These are phyloP conservation scores for Plectus sambesii DNA, from an alignment of 1,140 invertebrate genomes.

Conservation along the genomic window DNA sequence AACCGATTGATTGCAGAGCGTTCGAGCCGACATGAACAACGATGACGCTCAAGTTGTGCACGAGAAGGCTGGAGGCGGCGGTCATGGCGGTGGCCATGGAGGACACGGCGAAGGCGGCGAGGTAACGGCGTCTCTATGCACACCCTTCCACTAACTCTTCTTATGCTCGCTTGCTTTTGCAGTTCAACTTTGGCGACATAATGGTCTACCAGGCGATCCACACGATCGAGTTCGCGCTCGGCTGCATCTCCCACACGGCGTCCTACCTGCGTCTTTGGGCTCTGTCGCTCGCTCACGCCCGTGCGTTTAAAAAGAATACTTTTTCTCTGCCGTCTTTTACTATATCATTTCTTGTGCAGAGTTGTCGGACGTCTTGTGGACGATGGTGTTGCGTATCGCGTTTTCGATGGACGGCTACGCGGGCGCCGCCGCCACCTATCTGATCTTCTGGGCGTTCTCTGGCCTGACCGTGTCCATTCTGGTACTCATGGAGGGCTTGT, in stretches of 20 bases:
- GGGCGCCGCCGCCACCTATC: slow-evolving; percentile 58
- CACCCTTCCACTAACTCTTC: slow-evolving; percentile 5
- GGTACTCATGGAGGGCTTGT: slow-evolving; percentile 90
- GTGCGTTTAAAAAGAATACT: slow-evolving; percentile 54
- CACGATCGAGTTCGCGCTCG: slow-evolving; percentile 90
- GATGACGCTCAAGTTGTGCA: slow-evolving; percentile 42
- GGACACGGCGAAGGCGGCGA: slow-evolving; percentile 32
- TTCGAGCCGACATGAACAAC: slow-evolving; percentile 39
- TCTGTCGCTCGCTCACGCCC: slow-evolving; percentile 80
- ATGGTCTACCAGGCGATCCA: slow-evolving; percentile 82
- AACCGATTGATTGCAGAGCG: slow-evolving; percentile 32
- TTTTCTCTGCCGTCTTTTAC: slow-evolving; percentile 8
- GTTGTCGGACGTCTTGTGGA: slow-evolving; percentile 50
- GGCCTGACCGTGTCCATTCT: slow-evolving; percentile 72
- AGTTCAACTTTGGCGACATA: slow-evolving; percentile 70
- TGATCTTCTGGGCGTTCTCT: slow-evolving; percentile 72
- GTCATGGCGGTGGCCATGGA: slow-evolving; percentile 12
- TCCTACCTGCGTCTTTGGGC: slow-evolving; percentile 93
- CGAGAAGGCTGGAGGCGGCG: slow-evolving; percentile 11
- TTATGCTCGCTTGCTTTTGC: slow-evolving; percentile 8
- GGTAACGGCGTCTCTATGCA: not conserved
- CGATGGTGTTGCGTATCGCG: slow-evolving; percentile 49
- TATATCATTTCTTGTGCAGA: slow-evolving; percentile 27
- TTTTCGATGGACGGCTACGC: slow-evolving; percentile 52
- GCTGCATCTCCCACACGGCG: slow-evolving; percentile 87